These are phyloP conservation scores for Luehdorfia chinensis DNA, from an alignment of 1,140 invertebrate species.

Conservation along the genomic window DNA sequence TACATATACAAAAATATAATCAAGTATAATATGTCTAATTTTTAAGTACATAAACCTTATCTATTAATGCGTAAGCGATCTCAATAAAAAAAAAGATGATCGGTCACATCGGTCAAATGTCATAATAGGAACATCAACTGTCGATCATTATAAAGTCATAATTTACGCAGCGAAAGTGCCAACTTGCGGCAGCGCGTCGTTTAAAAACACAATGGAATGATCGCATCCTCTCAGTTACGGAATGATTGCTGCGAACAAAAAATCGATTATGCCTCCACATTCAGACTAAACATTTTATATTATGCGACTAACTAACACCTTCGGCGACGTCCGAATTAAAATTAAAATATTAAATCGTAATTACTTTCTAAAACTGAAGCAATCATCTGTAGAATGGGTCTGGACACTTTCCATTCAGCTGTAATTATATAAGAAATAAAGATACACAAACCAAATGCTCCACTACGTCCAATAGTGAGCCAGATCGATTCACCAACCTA, in stretches of 20 bases:
- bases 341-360: background rate
- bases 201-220: constrained; percentile 6
- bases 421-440: too few species aligned
- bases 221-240: background rate
- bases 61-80: too few species aligned
- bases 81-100: too few species aligned
- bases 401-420: too few species aligned
- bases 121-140: constrained; percentile 34
- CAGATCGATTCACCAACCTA: too few species aligned
- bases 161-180: constrained; percentile 44
- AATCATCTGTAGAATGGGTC: too few species aligned
- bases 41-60: too few species aligned
- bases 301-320: background rate
- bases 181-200: constrained; percentile 10
- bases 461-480: too few species aligned
- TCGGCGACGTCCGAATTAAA: background rate
- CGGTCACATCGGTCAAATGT: constrained; percentile 26
- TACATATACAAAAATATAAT: too few species aligned
- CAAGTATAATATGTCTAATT: too few species aligned
- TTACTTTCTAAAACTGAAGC: too few species aligned
- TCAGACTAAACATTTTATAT: background rate
- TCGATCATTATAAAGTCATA: constrained; percentile 44
- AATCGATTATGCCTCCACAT: background rate
- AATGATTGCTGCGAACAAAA: background rate
- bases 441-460: too few species aligned